phyloP scores from a whole-genome alignment of 2,797 vertebrate genomes.

The Aulostomus chinensis region DNA sequence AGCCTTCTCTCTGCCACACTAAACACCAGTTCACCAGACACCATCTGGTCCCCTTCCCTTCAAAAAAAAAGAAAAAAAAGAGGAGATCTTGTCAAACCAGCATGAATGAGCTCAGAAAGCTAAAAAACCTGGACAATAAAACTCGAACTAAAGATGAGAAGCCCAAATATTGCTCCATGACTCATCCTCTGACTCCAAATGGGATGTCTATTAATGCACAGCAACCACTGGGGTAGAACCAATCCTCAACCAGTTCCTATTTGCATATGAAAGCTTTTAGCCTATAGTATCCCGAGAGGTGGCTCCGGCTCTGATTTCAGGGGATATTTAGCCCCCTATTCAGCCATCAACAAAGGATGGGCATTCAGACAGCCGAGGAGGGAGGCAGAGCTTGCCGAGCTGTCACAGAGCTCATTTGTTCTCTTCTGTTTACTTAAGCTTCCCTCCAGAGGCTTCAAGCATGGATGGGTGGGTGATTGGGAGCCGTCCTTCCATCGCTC shows the following conservation, averaged over 20 bases:
- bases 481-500: slow-evolving; percentile 53
- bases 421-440: slow-evolving; percentile 85
- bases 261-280: slow-evolving; percentile 85
- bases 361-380: slow-evolving; percentile 70
- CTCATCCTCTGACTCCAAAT: slow-evolving; percentile 77
- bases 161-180: slow-evolving; percentile 68
- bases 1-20: slow-evolving; percentile 72
- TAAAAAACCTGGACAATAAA: background rate
- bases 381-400: slow-evolving; percentile 73
- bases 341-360: slow-evolving; percentile 83
- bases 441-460: slow-evolving; percentile 73
- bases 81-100: slow-evolving; percentile 4
- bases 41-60: slow-evolving; percentile 81
- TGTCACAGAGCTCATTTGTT: slow-evolving; percentile 84
- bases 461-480: slow-evolving; percentile 73
- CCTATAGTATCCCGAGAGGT: slow-evolving; percentile 73
- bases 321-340: slow-evolving; percentile 86
- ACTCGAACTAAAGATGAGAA: background rate
- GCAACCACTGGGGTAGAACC: slow-evolving; percentile 71
- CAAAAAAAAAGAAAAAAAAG: slow-evolving; percentile 4
- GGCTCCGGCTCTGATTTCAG: slow-evolving; percentile 77
- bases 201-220: slow-evolving; percentile 66
- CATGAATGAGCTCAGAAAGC: background rate
- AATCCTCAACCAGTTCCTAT: slow-evolving; percentile 66
- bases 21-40: slow-evolving; percentile 78